These are phyloP conservation scores for Acromyrmex heyeri DNA, from an alignment of 1,140 invertebrate species.

Conservation along the genomic window DNA sequence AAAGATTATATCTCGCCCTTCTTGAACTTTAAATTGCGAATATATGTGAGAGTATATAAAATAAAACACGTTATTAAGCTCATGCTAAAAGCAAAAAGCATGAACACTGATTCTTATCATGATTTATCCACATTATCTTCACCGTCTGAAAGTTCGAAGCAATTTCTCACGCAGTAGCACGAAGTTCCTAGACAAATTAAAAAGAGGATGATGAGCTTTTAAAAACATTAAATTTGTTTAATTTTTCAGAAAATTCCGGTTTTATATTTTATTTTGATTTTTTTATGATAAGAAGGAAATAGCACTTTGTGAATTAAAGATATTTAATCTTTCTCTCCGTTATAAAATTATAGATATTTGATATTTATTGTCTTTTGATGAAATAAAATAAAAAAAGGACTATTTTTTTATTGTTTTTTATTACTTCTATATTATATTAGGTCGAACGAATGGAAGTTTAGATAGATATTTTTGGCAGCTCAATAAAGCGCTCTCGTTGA, in stretches of 20 bases:
- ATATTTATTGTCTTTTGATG: neutral
- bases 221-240: conserved; percentile 22
- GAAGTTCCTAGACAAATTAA: neutral
- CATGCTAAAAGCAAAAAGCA: conserved; percentile 8
- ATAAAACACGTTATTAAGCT: conserved; percentile 10
- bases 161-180: conserved; percentile 24
- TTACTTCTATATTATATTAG: neutral
- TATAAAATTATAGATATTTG: neutral
- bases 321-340: neutral
- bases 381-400: neutral
- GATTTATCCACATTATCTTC: conserved; percentile 23
- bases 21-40: conserved; percentile 3
- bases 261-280: conserved; percentile 7
- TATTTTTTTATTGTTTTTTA: neutral
- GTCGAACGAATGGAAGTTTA: conserved; percentile 1
- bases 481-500: conserved; percentile 5
- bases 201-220: conserved; percentile 22
- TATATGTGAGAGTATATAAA: conserved; percentile 2
- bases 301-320: neutral
- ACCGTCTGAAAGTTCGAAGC: conserved; percentile 22
- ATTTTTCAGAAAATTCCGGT: conserved; percentile 2
- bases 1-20: neutral
- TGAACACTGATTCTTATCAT: conserved; percentile 9
- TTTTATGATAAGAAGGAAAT: neutral
- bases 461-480: conserved; percentile 24